Base-by-base conservation (phyloP, 2,797 vertebrate species). In the Gambelia wislizenii region DNA sequence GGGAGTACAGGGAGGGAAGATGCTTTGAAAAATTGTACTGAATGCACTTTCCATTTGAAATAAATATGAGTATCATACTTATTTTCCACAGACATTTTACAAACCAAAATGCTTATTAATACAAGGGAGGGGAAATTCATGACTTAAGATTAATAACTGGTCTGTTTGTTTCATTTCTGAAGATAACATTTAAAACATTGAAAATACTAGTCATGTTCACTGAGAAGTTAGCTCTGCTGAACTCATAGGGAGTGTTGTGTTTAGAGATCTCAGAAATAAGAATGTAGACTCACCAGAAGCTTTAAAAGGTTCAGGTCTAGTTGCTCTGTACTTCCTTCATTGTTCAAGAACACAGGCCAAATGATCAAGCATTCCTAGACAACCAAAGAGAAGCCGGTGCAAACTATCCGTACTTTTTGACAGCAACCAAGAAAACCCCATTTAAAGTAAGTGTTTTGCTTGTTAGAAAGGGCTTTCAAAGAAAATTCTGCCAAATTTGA, bases 1-100 rank as follows among this genome's bases (percentile, higher is more conserved):
- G 12, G 20, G 10, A 69, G 27, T 77, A 18, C 18, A 12, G 78
- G 47, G 49, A 69, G 39, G 56, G 36, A 54, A 69, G 36, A 69
- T 67, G 25, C 14, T 49, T 83, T 77, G 59, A 72, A 83, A 54
- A 47, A 44, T 33, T 56, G 25, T 74, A 77, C 39, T 47, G 49
- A 86, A 20, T 9, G 6, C 33, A 30, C 52, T 77, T 77, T 33
- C 72, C 14, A 76, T 56, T 87, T 87, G 87, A 87, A 87, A 83
- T 67, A 16, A 47, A 22, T n/a, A n/a, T n/a, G n/a, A n/a, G n/a
- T n/a, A 69, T 83, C 49, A 54, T 44, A 33, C 44, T 22, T n/a
- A 30, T 83, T 39, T 8, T 33, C 18, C 27, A 9, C 52, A 33
- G 2, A 54, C 22, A 33, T 90, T 86, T 77, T 54, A 77, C 47